Evolutionary conservation across 2,797 vertebrate genomes (phyloP), one percentile per base, ranked within the genome.

Genomic region (Sciurus carolinensis): DNA sequence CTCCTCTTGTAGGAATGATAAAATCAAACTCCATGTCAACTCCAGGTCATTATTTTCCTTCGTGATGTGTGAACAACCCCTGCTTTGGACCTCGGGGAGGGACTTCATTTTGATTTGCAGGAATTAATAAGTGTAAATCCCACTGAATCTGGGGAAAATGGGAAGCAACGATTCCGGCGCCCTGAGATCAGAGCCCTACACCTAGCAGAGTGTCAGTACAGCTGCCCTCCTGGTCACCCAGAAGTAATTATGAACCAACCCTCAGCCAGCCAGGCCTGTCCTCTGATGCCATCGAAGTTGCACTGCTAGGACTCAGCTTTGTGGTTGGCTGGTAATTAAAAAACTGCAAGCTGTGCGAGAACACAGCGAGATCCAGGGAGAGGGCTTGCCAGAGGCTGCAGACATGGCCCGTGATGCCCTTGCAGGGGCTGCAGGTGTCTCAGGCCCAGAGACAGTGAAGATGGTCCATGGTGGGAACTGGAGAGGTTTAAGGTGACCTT

Each of bases 241-340:
- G 91, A 92, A 95, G 94, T 92, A 95, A 94, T 96, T 96, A 97
- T 3, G 8, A 95, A n/a, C 86, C 59, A 13, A 47, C 88, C 92
- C 79, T 62, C 0, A 0, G 64, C 85, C 92, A 94, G n/a, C 66
- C 47, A 33, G 75, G n/a, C 67, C 89, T 1, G 0, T 80, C n/a
- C 42, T 26, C 92, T 39, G 71, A 84, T 84, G 85, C 88, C 28
- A 9, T 91, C 92, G 59, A 64, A 75, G 84, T 52, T 39, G 20
- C 33, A 22, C 36, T 50, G 62, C 50, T 66, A 57, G 64, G 73
- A 72, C 24, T 86, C 90, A 4, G 71, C 89, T 69, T 94, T 0
- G 0, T 92, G 59, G 96, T 89, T 75, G 73, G 66, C 81, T 95
- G 85, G 82, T 90, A 97, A 97, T 97, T 97, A 98, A 95, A 97